Percentiles rank a stretch among this genome's conserved stretches.
phyloP scores from a whole-genome alignment of 2,888 invertebrate genomes.

The Ophion ellenae region DNA sequence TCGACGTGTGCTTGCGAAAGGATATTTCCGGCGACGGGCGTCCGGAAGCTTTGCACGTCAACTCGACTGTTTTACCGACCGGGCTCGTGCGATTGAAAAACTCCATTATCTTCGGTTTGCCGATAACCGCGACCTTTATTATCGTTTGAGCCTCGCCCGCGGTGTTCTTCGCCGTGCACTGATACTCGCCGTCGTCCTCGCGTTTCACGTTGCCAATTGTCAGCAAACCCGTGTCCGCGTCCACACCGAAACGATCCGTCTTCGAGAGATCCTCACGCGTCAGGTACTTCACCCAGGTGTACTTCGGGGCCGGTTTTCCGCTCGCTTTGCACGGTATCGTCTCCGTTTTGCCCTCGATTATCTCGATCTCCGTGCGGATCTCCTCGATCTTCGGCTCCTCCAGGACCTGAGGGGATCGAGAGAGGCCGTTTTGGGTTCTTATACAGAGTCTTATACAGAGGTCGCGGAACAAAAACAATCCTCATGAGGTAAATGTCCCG shows the following conservation, averaged over 20 bases:
- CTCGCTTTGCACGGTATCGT: slow-evolving; percentile 90
- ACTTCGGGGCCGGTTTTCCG: slow-evolving; percentile 93
- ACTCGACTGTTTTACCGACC: slow-evolving; percentile 86
- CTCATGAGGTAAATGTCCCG: no score
- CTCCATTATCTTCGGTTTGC: slow-evolving; percentile 92
- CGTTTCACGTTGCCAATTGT: slow-evolving; percentile 90
- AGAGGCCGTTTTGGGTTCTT: no score
- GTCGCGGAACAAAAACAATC: background rate
- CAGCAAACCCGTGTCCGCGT: slow-evolving; percentile 89
- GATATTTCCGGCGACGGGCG: slow-evolving; percentile 91
- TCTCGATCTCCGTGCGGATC: slow-evolving; percentile 87
- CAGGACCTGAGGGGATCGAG: slow-evolving; percentile 86
- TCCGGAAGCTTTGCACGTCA: slow-evolving; percentile 92
- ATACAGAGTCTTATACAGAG: no score
- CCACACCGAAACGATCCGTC: slow-evolving; percentile 89
- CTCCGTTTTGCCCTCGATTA: slow-evolving; percentile 92
- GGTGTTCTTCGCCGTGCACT: slow-evolving; percentile 91
- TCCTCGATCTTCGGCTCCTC: slow-evolving; percentile 90
- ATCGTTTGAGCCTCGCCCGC: slow-evolving; percentile 90
- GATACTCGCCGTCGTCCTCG: slow-evolving; percentile 92
- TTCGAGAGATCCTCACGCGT: slow-evolving; percentile 89
- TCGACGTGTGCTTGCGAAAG: slow-evolving; percentile 91
- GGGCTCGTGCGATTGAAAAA: slow-evolving; percentile 89
- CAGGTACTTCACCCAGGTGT: slow-evolving; percentile 92
- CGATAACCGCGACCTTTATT: slow-evolving; percentile 88